Conservation (phyloP, 1,140 invertebrate genomes). For the Drosophila leontia region DNA sequence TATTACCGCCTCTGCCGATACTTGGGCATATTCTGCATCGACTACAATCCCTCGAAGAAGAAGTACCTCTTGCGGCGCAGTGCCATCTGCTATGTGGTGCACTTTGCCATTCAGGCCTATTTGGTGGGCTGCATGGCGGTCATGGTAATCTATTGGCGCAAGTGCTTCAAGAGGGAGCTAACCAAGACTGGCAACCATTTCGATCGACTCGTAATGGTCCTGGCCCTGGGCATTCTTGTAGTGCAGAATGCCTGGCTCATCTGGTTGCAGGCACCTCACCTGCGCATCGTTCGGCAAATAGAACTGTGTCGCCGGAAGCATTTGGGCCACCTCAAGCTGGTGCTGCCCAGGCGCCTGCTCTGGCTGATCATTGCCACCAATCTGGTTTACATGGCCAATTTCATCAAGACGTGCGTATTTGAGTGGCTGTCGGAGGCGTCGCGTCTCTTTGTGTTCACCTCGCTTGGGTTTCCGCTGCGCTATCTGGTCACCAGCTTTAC, state of each 20-base stretch:
- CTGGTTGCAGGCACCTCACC: constrained; percentile 52
- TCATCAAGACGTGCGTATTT: constrained; percentile 16
- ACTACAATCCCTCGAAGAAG: constrained; percentile 43
- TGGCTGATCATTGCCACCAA: constrained; percentile 44
- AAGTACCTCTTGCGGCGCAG: constrained; percentile 50
- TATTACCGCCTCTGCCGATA: constrained; percentile 67
- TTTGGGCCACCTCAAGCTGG: constrained; percentile 3
- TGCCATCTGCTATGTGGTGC: constrained; percentile 59
- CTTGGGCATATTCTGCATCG: constrained; percentile 68
- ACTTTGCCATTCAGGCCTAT: constrained; percentile 52
- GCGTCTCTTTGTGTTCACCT: constrained; percentile 46
- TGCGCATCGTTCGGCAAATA: constrained; percentile 55
- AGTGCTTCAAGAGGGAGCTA: constrained; percentile 45
- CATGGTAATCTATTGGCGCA: constrained; percentile 47
- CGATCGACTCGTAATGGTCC: constrained; percentile 57
- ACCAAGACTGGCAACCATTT: constrained; percentile 67
- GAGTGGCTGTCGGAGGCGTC: constrained; percentile 43
- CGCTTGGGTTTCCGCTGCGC: constrained; percentile 61
- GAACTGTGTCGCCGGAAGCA: constrained; percentile 52
- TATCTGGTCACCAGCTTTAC: constrained; percentile 65
- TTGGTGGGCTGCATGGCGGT: constrained; percentile 44
- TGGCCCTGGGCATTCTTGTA: constrained; percentile 53
- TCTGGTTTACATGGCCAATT: constrained; percentile 48
- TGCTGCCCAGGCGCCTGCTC: constrained; percentile 49
- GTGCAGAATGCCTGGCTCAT: constrained; percentile 70